A percentile compares a stretch with the other conserved stretches of the same genome.
Evolutionary conservation across 2,888 invertebrate genomes (phyloP).

Genomic region (Lamellibrachia columna): DNA sequence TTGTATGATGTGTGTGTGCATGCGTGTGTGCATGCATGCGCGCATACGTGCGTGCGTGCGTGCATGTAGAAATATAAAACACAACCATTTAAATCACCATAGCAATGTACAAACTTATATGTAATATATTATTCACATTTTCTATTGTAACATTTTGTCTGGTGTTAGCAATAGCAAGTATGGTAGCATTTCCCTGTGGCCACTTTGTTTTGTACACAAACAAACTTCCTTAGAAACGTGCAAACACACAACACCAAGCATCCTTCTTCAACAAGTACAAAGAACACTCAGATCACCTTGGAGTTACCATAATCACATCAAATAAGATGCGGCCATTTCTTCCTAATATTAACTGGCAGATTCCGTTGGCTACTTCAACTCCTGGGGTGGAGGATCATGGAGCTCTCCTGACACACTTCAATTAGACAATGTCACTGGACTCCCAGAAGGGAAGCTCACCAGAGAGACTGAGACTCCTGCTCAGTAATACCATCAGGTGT

Average conservation of each 20-base stretch:
- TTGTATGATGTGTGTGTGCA: no score
- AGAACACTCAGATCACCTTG: background rate
- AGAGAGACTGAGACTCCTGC: background rate
- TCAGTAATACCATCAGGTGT: slow-evolving; percentile 1
- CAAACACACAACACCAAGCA: background rate
- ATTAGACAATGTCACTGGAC: background rate
- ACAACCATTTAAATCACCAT: no score
- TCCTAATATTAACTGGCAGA: background rate
- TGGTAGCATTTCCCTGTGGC: no score
- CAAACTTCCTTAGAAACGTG: background rate
- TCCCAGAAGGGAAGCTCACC: background rate
- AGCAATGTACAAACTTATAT: no score
- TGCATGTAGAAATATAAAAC: no score
- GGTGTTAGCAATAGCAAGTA: no score
- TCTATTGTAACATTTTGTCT: no score
- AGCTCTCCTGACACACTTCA: background rate
- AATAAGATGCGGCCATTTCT: background rate
- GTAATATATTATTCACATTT: no score
- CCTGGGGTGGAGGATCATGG: background rate
- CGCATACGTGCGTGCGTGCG: no score
- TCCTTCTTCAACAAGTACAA: background rate
- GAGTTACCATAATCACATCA: background rate
- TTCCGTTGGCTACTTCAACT: background rate
- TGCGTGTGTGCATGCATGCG: no score
- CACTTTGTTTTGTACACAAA: background rate